A percentile compares a stretch with the other conserved stretches of the same genome.
Conservation (phyloP, 2,113 vertebrate species). For the Pseudonaja textilis region DNA sequence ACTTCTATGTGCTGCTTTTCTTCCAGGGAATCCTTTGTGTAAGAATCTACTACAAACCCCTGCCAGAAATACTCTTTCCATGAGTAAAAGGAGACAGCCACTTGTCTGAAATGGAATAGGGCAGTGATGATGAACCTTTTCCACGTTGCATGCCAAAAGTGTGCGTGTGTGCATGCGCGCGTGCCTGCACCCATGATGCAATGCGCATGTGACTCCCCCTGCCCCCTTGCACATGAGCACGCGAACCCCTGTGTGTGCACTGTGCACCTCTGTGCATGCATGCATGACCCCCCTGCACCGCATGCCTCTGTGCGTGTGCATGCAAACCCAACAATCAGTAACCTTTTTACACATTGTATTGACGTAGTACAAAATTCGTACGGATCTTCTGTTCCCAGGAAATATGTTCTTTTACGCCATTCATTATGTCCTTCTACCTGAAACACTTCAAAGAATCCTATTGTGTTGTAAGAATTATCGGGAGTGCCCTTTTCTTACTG, state of each 20-base stretch:
- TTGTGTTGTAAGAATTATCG: neutral
- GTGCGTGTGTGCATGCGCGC: no score
- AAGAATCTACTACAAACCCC: conserved; percentile 32
- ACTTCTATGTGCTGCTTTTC: neutral
- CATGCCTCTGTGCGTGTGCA: no score
- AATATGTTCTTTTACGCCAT: conserved; percentile 16
- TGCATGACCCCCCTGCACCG: no score
- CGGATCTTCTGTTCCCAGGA: conserved; percentile 33
- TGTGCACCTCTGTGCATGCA: no score
- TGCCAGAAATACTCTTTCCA: conserved; percentile 36
- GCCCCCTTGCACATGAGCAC: no score
- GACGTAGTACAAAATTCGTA: conserved; percentile 46
- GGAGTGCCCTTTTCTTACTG: neutral
- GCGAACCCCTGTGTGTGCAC: no score
- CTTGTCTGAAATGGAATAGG: neutral
- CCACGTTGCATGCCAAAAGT: no score
- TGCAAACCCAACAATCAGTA: neutral
- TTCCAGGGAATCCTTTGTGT: conserved; percentile 21
- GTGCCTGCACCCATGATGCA: no score
- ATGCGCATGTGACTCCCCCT: no score
- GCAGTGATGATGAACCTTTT: no score
- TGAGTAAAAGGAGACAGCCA: neutral
- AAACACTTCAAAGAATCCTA: conserved; percentile 31
- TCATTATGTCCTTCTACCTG: conserved; percentile 32
- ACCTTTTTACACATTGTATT: conserved; percentile 4